These are phyloP conservation scores for Drosophila pegasa DNA, from an alignment of 2,888 invertebrate species.

Conservation along the genomic window DNA sequence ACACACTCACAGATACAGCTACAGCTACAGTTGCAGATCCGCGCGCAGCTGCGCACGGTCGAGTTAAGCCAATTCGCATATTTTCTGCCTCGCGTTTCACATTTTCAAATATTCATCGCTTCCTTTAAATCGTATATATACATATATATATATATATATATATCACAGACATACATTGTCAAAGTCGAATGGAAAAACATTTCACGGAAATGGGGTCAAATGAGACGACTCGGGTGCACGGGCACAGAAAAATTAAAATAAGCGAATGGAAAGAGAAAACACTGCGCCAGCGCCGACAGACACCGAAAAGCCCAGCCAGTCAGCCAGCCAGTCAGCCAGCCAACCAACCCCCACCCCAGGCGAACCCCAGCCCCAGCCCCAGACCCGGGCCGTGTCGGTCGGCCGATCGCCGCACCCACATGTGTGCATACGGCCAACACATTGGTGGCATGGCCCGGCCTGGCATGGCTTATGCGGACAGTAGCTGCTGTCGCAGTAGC, in stretches of 20 bases:
- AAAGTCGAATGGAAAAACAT: constrained; percentile 69
- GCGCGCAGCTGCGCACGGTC: constrained; percentile 4
- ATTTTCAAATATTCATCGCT: constrained; percentile 32
- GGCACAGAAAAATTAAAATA: constrained; percentile 66
- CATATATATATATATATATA: too few relatives aligned
- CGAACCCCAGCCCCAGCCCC: constrained; percentile 9
- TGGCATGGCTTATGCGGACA: constrained; percentile 43
- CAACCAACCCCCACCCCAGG: background rate
- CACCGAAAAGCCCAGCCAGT: constrained; percentile 4
- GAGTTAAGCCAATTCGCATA: constrained; percentile 69
- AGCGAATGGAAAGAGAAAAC: constrained; percentile 65
- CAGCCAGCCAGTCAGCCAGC: constrained; percentile 2
- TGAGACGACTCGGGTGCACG: constrained; percentile 60
- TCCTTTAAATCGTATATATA: constrained; percentile 17
- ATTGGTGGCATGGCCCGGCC: constrained; percentile 48
- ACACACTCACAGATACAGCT: constrained; percentile 15
- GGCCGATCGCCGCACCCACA: constrained; percentile 77
- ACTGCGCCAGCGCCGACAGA: background rate
- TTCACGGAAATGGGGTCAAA: constrained; percentile 76
- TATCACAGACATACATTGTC: constrained; percentile 45
- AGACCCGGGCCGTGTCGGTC: constrained; percentile 38
- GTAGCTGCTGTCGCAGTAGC: constrained; percentile 29
- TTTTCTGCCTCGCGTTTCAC: constrained; percentile 32
- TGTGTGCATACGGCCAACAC: constrained; percentile 43
- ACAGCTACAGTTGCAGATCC: constrained; percentile 65